Conservation (phyloP, 2,888 invertebrate genomes). For the Clanis bilineata region DNA sequence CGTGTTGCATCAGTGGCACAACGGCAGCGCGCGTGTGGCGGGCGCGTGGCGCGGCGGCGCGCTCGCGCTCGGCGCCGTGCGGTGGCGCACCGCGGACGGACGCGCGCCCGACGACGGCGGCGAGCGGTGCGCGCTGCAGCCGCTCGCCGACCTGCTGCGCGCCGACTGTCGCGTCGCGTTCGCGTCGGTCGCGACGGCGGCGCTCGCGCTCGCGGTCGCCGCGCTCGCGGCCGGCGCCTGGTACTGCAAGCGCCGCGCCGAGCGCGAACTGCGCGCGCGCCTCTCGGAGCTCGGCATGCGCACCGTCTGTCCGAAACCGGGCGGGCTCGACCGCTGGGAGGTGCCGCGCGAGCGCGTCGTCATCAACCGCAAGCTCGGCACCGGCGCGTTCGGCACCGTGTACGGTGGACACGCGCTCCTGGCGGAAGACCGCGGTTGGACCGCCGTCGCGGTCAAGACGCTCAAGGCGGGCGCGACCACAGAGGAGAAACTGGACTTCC, state of each 20-base stretch:
- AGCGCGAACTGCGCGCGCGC: slow-evolving; percentile 54
- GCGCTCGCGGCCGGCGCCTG: slow-evolving; percentile 49
- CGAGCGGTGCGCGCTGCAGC: slow-evolving; percentile 85
- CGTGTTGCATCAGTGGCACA: slow-evolving; percentile 84
- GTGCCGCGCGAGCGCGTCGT: slow-evolving; percentile 92
- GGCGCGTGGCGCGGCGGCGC: slow-evolving; percentile 89
- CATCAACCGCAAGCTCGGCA: slow-evolving; percentile 91
- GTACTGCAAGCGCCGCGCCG: slow-evolving; percentile 57
- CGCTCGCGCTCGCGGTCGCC: slow-evolving; percentile 46
- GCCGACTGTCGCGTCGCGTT: slow-evolving; percentile 89
- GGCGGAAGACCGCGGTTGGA: slow-evolving; percentile 84
- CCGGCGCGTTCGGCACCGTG: slow-evolving; percentile 96
- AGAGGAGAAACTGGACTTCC: slow-evolving; percentile 94
- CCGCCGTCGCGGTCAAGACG: slow-evolving; percentile 94
- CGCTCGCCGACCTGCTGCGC: slow-evolving; percentile 85
- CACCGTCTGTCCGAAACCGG: slow-evolving; percentile 47
- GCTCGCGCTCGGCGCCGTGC: slow-evolving; percentile 86
- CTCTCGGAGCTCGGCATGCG: slow-evolving; percentile 61
- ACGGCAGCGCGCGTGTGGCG: slow-evolving; percentile 70
- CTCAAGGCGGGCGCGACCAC: slow-evolving; percentile 90
- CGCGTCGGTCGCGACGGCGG: slow-evolving; percentile 57
- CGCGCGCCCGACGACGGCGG: slow-evolving; percentile 86
- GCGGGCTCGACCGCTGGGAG: slow-evolving; percentile 92
- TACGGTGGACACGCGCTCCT: slow-evolving; percentile 94
- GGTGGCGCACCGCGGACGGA: slow-evolving; percentile 85